Conservation (phyloP, 2,113 vertebrate species). For the Gopherus flavomarginatus region DNA sequence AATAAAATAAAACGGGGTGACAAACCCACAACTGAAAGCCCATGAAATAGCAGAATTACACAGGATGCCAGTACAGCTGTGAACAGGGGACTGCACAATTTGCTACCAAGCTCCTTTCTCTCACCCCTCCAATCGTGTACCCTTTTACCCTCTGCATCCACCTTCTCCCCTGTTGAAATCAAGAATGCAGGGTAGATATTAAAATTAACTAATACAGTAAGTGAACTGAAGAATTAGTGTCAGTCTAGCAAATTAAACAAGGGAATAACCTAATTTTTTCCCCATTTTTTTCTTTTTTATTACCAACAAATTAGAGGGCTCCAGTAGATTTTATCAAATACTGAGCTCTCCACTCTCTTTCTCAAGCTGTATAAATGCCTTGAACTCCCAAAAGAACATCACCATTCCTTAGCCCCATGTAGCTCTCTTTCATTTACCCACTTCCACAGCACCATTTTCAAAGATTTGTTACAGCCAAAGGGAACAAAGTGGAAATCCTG, state of each 20-base stretch:
- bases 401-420: constrained; percentile 70
- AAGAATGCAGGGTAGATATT: constrained; percentile 69
- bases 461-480: constrained; percentile 74
- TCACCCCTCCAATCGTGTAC: constrained; percentile 58
- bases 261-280: constrained; percentile 73
- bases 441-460: constrained; percentile 76
- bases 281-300: constrained; percentile 54
- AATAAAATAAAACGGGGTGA: neutral
- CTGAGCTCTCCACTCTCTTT: constrained; percentile 59
- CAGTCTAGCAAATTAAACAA: constrained; percentile 75
- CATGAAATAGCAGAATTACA: neutral
- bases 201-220: constrained; percentile 73
- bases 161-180: constrained; percentile 72
- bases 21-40: constrained; percentile 27
- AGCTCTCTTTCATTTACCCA: constrained; percentile 76
- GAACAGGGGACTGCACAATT: constrained; percentile 32
- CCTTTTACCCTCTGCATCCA: constrained; percentile 75
- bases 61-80: neutral
- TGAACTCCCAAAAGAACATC: constrained; percentile 75
- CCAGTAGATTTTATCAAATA: constrained; percentile 73
- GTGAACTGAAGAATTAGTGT: constrained; percentile 71
- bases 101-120: neutral
- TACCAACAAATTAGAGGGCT: constrained; percentile 75
- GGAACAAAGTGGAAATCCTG: constrained; percentile 76
- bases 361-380: constrained; percentile 71